A percentile compares a stretch with the other conserved stretches of the same genome.
These are phyloP conservation scores for Leptinotarsa haldemani DNA, from an alignment of 2,888 invertebrate species.

Conservation along the genomic window DNA sequence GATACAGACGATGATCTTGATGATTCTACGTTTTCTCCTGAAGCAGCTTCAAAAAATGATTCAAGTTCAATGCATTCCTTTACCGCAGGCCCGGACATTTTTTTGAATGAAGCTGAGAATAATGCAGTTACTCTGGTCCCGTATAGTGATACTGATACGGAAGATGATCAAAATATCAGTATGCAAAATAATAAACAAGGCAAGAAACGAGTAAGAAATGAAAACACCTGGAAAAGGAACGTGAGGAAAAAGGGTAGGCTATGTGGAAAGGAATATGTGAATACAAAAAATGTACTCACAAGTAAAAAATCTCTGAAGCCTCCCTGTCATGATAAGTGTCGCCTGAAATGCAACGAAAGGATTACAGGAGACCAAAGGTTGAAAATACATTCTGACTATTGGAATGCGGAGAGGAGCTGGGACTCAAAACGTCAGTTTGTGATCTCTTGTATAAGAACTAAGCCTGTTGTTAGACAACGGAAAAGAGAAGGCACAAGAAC, in stretches of 20 bases:
- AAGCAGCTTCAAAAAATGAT: constrained; percentile 2
- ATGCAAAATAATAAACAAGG: constrained; percentile 5
- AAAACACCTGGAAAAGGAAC: constrained; percentile 16
- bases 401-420: constrained; percentile 8
- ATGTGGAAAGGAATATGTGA: constrained; percentile 16
- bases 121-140: constrained; percentile 6
- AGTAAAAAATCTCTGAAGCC: constrained; percentile 14
- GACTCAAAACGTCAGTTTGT: constrained; percentile 18
- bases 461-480: constrained; percentile 1
- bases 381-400: constrained; percentile 21
- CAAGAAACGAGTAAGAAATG: constrained; percentile 17
- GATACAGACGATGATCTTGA: constrained; percentile 7
- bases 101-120: constrained; percentile 6
- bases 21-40: constrained; percentile 1
- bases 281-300: constrained; percentile 7
- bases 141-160: constrained; percentile 6
- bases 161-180: constrained; percentile 4
- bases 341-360: constrained; percentile 12
- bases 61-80: neutral
- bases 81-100: constrained; percentile 4
- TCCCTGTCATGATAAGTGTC: constrained; percentile 15
- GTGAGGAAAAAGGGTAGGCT: constrained; percentile 10
- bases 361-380: neutral
- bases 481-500: constrained; percentile 2
- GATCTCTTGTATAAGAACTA: constrained; percentile 21